phyloP scores from a whole-genome alignment of 1,140 invertebrate species.

The Charaxes varanes region DNA sequence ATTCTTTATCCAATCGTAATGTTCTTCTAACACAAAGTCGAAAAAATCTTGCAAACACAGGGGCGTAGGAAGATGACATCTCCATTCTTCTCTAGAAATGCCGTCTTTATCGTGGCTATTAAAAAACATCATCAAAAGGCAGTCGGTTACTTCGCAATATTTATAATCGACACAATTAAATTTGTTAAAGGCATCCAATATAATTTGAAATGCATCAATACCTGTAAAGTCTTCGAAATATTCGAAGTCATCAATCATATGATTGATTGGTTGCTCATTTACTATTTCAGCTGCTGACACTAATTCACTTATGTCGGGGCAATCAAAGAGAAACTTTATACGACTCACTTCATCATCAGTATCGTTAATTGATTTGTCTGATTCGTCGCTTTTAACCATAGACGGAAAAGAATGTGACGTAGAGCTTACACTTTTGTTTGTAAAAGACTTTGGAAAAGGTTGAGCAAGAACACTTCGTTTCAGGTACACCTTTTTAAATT shows the following conservation, averaged over 20 bases:
- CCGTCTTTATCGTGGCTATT: conserved; percentile 51
- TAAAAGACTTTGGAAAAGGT: conserved; percentile 35
- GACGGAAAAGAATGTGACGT: conserved; percentile 32
- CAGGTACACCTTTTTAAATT: conserved; percentile 58
- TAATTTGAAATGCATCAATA: conserved; percentile 35
- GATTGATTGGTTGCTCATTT: conserved; percentile 33
- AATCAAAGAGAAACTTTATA: conserved; percentile 50
- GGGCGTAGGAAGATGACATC: conserved; percentile 66
- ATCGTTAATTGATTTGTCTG: conserved; percentile 16
- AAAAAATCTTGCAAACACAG: conserved; percentile 74
- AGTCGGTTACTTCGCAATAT: conserved; percentile 62
- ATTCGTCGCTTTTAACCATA: conserved; percentile 25
- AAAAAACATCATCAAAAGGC: conserved; percentile 54
- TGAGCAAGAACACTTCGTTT: conserved; percentile 54
- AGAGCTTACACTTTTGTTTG: conserved; percentile 22
- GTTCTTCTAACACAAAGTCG: conserved; percentile 71
- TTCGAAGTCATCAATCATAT: conserved; percentile 56
- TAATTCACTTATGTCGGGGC: conserved; percentile 59
- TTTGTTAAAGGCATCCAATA: conserved; percentile 55
- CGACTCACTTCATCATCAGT: conserved; percentile 22
- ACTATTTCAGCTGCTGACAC: conserved; percentile 54
- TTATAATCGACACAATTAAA: conserved; percentile 63
- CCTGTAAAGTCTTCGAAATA: conserved; percentile 65
- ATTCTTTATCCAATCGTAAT: conserved; percentile 67
- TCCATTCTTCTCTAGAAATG: conserved; percentile 48